Base-by-base conservation (phyloP, 2,113 vertebrate genomes). In the Psilopogon haemacephalus region DNA sequence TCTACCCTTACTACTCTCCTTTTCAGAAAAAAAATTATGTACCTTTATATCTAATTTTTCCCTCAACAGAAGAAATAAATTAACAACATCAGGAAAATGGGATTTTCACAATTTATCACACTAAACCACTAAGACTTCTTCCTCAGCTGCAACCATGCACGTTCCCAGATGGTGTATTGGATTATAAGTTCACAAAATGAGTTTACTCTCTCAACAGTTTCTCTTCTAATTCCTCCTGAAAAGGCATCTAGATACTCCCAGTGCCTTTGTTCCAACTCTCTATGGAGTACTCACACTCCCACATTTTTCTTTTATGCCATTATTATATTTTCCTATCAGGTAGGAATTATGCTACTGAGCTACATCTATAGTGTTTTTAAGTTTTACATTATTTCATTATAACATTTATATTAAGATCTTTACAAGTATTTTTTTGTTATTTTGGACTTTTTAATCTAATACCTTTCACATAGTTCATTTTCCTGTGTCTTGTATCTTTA, bases 71-170 rank as follows among this genome's bases (percentile, higher is more conserved):
- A 86, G 58, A 93, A 95, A 89, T 71, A 93, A 97, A 93, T 88
- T 85, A 95, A 84, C 40, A 75, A 42, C 38, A 92, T 96, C 67
- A 74, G 32, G 52, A 90, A 86, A 93, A 90, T 35, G 32, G 71
- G 33, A 88, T 90, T 95, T 95, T 88, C 86, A 90, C 84, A 90
- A 93, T 90, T 95, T 96, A 97, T 95, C 94, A 96, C 85, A 85
- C 26, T 44, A 92, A 95, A 93, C 71, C 88, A 93, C 77, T 92
- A 81, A 86, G 83, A 88, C 35, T 11, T 90, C 63, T 91, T 94
- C 80, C 88, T 87, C 93, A 87, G 90, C 86, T 97, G 92, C 88
- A 96, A 87, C 65, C 4, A 0, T 27, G 69, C 64, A 71, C 71
- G 38, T 88, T 93, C 92, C 92, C 95, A 95, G 88, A 94, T 94